Evolutionary conservation across 1,140 invertebrate species (phyloP), one percentile per base, ranked within the genome.

Genomic region (Neomicropteryx cornuta): DNA sequence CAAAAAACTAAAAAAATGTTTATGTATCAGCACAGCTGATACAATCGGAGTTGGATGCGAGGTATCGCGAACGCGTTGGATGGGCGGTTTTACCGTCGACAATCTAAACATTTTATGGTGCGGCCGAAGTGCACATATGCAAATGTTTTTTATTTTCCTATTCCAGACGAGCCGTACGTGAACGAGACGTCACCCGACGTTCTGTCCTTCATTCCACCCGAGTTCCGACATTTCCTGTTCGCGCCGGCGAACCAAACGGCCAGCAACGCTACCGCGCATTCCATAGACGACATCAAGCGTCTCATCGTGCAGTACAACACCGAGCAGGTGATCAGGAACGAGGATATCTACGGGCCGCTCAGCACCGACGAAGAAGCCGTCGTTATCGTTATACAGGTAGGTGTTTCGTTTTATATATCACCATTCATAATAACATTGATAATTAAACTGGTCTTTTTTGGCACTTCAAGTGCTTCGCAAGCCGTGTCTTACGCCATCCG

Each of bases 161-260:
- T 62, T 57, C 2, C 57, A 64, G 61, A 64, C 33, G 59, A 64
- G 53, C 45, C 62, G 61, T 61, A 62, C 31, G 44, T 46, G 4
- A 64, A 64, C 23, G 61, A 64, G 18, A 64, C 61, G 0, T 64
- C 61, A 8, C 58, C 61, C 36, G 59, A 64, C 17, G 61, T 64
- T 0, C 40, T 64, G 1, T 58, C 57, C 14, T 29, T 61, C 35
- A 59, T 64, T 21, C 61, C 61, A 0, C 58, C 55, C 0, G 59
- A 64, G 33, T 48, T 64, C 8, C 59, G 61, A 41, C 62, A 61
- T 42, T 64, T 32, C 17, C 16, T 32, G 8, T 32, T 32, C 17
- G 17, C 30, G 17, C 11, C 14, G 6, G 16, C 5, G 6, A 32
- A 32, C 16, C 6, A 39, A 48, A 0, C 58, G 55, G 43, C 8